Percentiles rank a stretch among this genome's conserved stretches.
phyloP scores from a whole-genome alignment of 1,140 invertebrate genomes.

The Calliphora vicina region DNA sequence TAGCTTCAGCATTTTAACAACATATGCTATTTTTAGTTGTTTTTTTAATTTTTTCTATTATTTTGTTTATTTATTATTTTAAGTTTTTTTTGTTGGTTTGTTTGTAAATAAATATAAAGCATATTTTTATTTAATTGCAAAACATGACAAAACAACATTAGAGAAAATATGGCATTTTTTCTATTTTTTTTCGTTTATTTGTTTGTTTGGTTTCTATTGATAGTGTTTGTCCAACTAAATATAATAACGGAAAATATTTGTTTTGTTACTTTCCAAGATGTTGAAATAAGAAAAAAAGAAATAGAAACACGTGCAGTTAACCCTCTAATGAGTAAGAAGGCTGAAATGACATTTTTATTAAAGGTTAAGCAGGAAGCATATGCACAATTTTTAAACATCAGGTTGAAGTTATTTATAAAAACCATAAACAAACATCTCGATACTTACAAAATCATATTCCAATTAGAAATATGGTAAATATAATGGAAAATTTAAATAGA shows the following conservation, averaged over 20 bases:
- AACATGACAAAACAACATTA: slow-evolving; percentile 6
- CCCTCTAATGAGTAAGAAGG: neutral
- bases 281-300: neutral
- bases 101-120: neutral
- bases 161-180: neutral
- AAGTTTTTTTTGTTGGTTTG: neutral
- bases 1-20: too few species aligned
- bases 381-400: too few species aligned
- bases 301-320: neutral
- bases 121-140: slow-evolving; percentile 14
- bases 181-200: neutral
- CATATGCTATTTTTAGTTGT: neutral
- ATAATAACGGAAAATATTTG: neutral
- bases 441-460: too few species aligned
- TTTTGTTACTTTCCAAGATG: neutral
- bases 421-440: too few species aligned
- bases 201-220: too few species aligned
- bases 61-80: neutral
- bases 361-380: too few species aligned
- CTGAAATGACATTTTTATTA: too few species aligned
- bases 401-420: too few species aligned
- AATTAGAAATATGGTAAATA: too few species aligned
- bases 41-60: neutral
- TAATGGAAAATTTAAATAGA: too few species aligned
- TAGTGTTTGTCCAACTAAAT: neutral